Base-by-base conservation (phyloP, 2,113 vertebrate genomes). In the Amia ocellicauda region DNA sequence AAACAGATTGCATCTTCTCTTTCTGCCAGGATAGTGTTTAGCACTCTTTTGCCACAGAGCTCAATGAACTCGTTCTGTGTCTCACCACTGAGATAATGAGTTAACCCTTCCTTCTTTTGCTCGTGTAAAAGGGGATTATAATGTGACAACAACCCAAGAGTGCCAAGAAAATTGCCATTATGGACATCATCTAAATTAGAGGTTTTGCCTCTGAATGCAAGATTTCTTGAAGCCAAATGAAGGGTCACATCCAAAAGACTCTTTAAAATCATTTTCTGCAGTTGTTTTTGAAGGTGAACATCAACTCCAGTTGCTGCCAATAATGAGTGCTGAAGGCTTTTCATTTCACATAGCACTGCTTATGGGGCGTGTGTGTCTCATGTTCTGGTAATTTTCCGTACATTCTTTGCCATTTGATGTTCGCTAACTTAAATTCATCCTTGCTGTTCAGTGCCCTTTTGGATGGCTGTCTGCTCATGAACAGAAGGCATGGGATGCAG, bases 41-140 rank as follows among this genome's bases (percentile, higher is more conserved):
- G 41, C 11, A 65, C 57, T 60, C 57, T 47, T 70, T 63, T 60
- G 11, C 58, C 64, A 68, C 42, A 59, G 11, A 70, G 2, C 0
- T 58, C 28, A 55, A 51, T 71, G 19, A 69, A 69, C 26, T 66
- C 26, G 51, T 74, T 68, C 28, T 71, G 65, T 1, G 19, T 62
- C 5, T 68, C 58, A 60, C 27, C 11, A 45, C 56, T 57, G 2
- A 51, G 10, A 61, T 70, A 61, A 45, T 67, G 58, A 22, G 53
- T 62, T 69, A 64, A 31, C 5, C 56, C 58, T 26, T 57, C 31
- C 26, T 67, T 64, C 23, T 68, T 58, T 52, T 71, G 47, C 13
- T 71, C 19, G 0, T 63, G 24, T 19, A 74, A 62, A 62, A 71
- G 14, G 23, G 27, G 60, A 28, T 67, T 51, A 56, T 64, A 64